phyloP scores from a whole-genome alignment of 92 coral and sea anemone species.

The Porites divaricata region DNA sequence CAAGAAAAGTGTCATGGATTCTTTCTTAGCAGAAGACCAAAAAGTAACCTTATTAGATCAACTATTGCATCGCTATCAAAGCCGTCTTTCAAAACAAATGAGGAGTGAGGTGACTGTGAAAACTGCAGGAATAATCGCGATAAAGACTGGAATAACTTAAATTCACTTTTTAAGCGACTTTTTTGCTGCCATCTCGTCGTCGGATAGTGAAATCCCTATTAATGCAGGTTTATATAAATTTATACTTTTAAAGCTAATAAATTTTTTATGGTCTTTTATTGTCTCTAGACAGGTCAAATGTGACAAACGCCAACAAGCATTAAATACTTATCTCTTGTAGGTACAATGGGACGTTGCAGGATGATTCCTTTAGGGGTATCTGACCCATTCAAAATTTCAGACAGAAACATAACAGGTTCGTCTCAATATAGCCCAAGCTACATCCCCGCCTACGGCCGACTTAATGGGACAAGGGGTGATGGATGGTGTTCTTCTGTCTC shows the following conservation, averaged over 20 bases:
- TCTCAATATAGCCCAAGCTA: background rate
- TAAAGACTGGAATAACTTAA: no score
- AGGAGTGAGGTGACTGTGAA: background rate
- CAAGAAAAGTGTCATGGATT: background rate
- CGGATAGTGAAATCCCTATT: no score
- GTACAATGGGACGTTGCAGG: background rate
- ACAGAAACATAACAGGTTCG: background rate
- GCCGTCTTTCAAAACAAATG: conserved; percentile 8
- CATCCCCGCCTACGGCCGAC: background rate
- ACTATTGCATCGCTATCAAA: conserved; percentile 5
- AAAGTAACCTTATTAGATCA: conserved; percentile 1
- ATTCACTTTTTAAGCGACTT: no score
- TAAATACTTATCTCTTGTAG: no score
- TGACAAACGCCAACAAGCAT: no score
- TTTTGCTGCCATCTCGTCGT: no score
- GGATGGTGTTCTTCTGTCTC: background rate
- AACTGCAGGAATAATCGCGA: no score
- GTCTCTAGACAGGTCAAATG: no score
- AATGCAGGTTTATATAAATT: no score
- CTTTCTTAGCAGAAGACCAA: background rate
- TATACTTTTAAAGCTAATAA: no score
- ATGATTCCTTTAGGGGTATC: background rate
- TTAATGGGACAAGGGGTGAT: background rate
- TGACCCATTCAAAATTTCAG: background rate
- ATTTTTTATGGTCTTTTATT: no score